A percentile compares a stretch with the other conserved stretches of the same genome.
These are phyloP conservation scores for Dilophus febrilis DNA, from an alignment of 2,888 invertebrate genomes.

Conservation along the genomic window DNA sequence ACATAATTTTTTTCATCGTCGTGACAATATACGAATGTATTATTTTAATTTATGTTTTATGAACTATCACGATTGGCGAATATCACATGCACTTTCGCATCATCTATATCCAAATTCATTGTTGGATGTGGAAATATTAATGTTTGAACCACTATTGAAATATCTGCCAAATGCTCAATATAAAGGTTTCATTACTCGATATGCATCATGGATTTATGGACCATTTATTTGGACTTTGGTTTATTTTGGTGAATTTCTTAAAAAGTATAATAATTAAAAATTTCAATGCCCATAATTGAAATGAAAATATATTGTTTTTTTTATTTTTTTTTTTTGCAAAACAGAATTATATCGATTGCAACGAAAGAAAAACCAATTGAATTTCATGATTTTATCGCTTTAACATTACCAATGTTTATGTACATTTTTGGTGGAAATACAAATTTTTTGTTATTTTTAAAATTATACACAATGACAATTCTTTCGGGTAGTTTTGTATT, in stretches of 20 bases:
- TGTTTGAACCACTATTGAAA: constrained; percentile 46
- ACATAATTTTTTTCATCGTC: constrained; percentile 64
- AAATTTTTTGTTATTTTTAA: constrained; percentile 16
- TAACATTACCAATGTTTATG: constrained; percentile 30
- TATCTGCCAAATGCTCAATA: constrained; percentile 40
- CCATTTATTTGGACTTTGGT: constrained; percentile 25
- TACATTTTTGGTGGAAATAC: constrained; percentile 23
- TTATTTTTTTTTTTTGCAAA: too few species aligned
- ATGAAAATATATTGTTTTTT: neutral
- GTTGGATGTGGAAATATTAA: constrained; percentile 53
- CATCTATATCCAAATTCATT: constrained; percentile 63
- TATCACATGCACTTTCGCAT: constrained; percentile 60
- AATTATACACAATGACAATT: constrained; percentile 37
- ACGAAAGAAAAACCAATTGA: constrained; percentile 17
- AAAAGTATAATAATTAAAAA: constrained; percentile 14
- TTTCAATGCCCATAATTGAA: neutral
- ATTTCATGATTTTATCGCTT: constrained; percentile 29
- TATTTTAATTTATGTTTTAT: constrained; percentile 52
- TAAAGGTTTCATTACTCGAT: constrained; percentile 34
- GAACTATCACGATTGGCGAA: constrained; percentile 47
- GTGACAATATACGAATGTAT: constrained; percentile 62
- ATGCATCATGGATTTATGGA: constrained; percentile 35
- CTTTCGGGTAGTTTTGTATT: constrained; percentile 42
- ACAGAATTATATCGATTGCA: constrained; percentile 21
- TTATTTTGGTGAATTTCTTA: constrained; percentile 19